These are phyloP conservation scores for Danaus chrysippus DNA, from an alignment of 2,888 invertebrate genomes.

Conservation along the genomic window DNA sequence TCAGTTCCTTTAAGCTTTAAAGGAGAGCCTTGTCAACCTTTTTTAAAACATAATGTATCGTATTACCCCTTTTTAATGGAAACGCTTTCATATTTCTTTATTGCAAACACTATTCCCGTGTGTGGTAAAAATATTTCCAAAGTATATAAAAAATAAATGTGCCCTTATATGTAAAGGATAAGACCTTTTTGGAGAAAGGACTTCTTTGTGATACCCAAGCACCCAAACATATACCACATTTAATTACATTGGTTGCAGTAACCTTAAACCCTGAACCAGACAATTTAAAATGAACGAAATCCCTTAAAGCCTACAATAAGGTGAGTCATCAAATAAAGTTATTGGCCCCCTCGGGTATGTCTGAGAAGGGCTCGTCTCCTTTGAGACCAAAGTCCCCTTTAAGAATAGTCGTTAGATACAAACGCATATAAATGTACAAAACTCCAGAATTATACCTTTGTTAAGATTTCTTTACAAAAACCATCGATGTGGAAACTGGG, in stretches of 20 bases:
- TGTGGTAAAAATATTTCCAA: no score
- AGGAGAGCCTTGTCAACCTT: no score
- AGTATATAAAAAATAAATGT: no score
- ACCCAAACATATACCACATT: neutral
- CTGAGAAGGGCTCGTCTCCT: constrained; percentile 22
- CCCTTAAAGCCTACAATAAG: neutral
- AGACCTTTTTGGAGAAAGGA: no score
- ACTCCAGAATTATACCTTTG: constrained; percentile 22
- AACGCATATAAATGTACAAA: constrained; percentile 27
- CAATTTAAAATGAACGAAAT: constrained; percentile 4
- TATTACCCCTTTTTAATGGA: no score
- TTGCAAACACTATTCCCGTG: no score
- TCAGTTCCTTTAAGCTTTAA: no score
- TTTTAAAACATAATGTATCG: no score
- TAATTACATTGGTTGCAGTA: neutral
- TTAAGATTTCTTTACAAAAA: constrained; percentile 2
- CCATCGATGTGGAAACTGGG: neutral
- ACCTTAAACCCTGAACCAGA: neutral
- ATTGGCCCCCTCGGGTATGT: constrained; percentile 11
- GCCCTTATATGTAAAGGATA: no score
- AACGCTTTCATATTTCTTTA: no score
- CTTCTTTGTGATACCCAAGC: no score
- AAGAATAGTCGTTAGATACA: constrained; percentile 22
- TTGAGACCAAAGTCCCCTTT: constrained; percentile 20
- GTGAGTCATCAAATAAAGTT: constrained; percentile 18